Base-by-base conservation (phyloP, 2,888 invertebrate species). In the Eretmocerus hayati region DNA sequence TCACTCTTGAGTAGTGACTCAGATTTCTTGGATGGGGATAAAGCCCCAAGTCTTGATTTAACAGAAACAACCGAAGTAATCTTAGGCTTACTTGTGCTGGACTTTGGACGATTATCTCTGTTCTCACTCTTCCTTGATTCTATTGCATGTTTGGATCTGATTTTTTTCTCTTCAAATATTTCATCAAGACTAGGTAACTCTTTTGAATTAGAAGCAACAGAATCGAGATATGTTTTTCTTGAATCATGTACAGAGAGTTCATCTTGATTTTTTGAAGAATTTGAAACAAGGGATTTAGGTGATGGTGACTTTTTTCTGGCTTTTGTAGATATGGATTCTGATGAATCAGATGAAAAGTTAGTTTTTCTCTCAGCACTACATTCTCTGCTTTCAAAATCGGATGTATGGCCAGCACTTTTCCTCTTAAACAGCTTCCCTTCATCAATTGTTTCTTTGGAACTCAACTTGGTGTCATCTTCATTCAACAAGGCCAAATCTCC, bases 41-140 rank as follows among this genome's bases (percentile, higher is more conserved):
- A 23, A 16, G 59, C 22, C 2, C 65, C 69, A 2, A 71, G 48
- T 16, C 66, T 64, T 43, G 59, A 64, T 52, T 69, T 70, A 3
- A 69, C 64, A 3, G 69, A 65, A 1, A 71, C 66, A 0, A 70
- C 67, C 2, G 71, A 71, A 2, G 66, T 67, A 4, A 70, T 57
- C 50, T 56, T 64, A 16, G 71, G 71, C 44, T 67, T 71, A 35
- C 55, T 74, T 70, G 42, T 21, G 42, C n/a, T 23, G 21, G 47
- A 53, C 42, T 48, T 53, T 2, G 39, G 9, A 32, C 40, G 46
- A 23, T 42, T 26, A 41, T 43, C 43, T 41, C 19, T n/a, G 6
- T 54, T 43, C 9, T 44, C 38, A 30, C 38, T 35, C 9, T 51
- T 38, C 20, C 41, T n/a, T 18, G 45, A 47, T 32, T 36, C 33